Evolutionary conservation across 2,113 vertebrate species (phyloP).

Genomic region (Ochotona princeps): DNA sequence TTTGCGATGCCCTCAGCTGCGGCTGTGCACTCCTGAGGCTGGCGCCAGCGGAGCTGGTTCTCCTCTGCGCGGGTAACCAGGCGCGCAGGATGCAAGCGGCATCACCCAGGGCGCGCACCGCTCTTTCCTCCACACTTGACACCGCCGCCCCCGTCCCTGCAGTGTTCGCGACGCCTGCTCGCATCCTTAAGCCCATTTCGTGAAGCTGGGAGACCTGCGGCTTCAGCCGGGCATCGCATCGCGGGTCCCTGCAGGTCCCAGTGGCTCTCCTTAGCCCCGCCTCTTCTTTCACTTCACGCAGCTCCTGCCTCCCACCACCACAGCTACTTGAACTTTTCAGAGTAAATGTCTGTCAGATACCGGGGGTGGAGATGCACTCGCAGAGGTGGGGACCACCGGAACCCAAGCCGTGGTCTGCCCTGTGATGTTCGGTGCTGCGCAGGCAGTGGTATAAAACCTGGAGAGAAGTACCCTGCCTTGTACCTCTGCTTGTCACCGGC

Average conservation of each 20-base stretch:
- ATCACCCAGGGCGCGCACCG: no score
- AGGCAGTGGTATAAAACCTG: accelerated
- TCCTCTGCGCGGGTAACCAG: background rate
- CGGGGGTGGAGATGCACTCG: background rate
- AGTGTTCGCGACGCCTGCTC: background rate
- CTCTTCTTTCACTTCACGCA: no score
- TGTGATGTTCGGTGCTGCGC: accelerated
- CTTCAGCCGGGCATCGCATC: accelerated
- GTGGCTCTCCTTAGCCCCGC: no score
- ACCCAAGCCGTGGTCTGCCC: background rate
- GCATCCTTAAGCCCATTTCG: background rate
- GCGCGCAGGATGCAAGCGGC: no score
- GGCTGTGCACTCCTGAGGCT: background rate
- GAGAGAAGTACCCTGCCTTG: accelerated
- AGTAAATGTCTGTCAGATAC: background rate
- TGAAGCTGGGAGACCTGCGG: background rate
- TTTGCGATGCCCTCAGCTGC: background rate
- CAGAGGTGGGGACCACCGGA: background rate
- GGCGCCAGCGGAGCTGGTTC: background rate
- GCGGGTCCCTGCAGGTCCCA: background rate
- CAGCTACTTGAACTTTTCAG: accelerated
- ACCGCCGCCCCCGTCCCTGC: background rate
- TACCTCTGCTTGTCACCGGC: accelerated
- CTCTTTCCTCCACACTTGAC: background rate
- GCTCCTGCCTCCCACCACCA: no score